Evolutionary conservation across 2,888 invertebrate genomes (phyloP), one percentile per base, ranked within the genome.

Genomic region (Agrochola litura): DNA sequence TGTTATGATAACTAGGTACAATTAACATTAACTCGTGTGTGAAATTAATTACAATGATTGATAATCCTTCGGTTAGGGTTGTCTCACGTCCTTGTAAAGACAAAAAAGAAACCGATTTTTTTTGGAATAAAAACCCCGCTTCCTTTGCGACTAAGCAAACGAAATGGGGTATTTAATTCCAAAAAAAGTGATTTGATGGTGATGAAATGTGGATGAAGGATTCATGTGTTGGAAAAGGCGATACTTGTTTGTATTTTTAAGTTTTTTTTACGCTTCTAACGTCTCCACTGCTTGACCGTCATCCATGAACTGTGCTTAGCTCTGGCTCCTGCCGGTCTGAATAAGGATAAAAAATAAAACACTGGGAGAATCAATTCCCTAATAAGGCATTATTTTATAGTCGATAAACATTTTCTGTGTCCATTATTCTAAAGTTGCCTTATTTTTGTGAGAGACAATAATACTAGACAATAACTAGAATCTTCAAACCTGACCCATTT

Each of bases 41-140:
- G 86, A 81, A 84, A 88, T 82, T 80, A 77, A 88, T 84, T 71
- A 84, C 76, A 60, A 80, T 86, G 86, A 87, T 82, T 86, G 67
- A 85, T 86, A 74, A 74, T 68, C 46, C 30, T 22, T 8, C 9
- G 0, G 22, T 2, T 69, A 86, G 70, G 84, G 85, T 66, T 84
- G 79, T 1, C 46, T 37, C n/a, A 6, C 1, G 58, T 10, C 30
- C 9, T 16, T 58, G 2, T 10, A 8, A 1, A 4, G 54, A 4
- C n/a, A 22, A 46, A 46, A 46, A 10, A 46, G 12, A 46, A 12
- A 6, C 6, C 49, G 16, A 49, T 0, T 49, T 16, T 52, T 52
- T 52, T 52, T 52, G 49, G 16, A 52, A 22, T 22, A 22, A 54
- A 54, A 30, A 30, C 30, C 30, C 30, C 2, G 30, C 2, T 30